These are phyloP conservation scores for Planococcus citri DNA, from an alignment of 1,140 invertebrate species.

Conservation along the genomic window DNA sequence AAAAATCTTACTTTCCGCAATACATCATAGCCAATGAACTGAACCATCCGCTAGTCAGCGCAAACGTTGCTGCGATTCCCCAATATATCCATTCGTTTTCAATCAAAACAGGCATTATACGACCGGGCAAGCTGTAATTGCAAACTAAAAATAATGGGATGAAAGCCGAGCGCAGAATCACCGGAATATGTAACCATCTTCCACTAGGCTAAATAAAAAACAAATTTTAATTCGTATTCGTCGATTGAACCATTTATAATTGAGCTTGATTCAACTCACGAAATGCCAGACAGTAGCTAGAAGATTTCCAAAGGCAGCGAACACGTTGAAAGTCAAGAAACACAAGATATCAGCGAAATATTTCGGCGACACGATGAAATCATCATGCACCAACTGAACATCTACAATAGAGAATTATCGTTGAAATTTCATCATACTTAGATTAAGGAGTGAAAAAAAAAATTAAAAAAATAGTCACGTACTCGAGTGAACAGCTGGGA, in stretches of 20 bases:
- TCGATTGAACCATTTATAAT: neutral
- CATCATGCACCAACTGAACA: constrained; percentile 40
- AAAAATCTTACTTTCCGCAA: constrained; percentile 73
- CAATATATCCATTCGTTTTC: constrained; percentile 77
- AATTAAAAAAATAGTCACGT: constrained; percentile 32
- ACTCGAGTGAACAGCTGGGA: constrained; percentile 75
- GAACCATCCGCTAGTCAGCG: constrained; percentile 78
- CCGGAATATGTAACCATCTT: constrained; percentile 64
- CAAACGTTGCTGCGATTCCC: constrained; percentile 56
- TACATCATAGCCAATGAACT: constrained; percentile 96
- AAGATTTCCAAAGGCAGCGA: constrained; percentile 83
- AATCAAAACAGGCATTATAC: constrained; percentile 59
- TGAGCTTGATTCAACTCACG: neutral
- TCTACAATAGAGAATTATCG: neutral
- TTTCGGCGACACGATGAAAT: constrained; percentile 48
- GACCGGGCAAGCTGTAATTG: constrained; percentile 60
- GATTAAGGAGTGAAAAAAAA: too few relatives aligned
- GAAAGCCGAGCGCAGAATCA: constrained; percentile 61
- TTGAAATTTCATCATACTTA: too few relatives aligned
- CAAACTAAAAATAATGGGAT: constrained; percentile 85
- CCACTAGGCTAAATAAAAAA: constrained; percentile 73
- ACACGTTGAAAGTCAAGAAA: constrained; percentile 88
- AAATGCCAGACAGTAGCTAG: constrained; percentile 44
- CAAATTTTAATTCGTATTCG: neutral
- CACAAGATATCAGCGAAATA: constrained; percentile 69